Base-by-base conservation (phyloP, 2,888 invertebrate species). In the Phasia obesa region DNA sequence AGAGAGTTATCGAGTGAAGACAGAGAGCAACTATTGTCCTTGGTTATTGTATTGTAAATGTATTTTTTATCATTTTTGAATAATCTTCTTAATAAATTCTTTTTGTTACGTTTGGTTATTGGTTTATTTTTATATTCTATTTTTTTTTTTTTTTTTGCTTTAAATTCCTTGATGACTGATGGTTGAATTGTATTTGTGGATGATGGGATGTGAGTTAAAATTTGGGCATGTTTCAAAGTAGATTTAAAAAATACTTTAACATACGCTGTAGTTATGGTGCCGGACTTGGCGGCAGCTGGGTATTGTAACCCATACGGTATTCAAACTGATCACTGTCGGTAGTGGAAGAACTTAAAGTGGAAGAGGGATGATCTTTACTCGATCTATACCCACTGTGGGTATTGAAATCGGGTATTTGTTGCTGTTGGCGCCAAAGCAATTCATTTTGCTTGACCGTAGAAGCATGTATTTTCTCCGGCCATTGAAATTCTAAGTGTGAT, bases 181-280 rank as follows among this genome's bases (percentile, higher is more conserved):
- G 53, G 31, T 35, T 9, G 21, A 35, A 11, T 35, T 35, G 11
- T 35, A 35, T 35, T 35, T 11, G 11, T 35, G 13, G 6, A 42
- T n/a, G 42, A 13, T 35, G 9, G 42, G n/a, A n/a, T 42, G 4
- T 42, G n/a, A n/a, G 1, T n/a, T 15, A 15, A 65, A 60, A 82
- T 42, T 60, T 7, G 19, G 13, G 7, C 31, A 27, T 55, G 17
- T 67, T 55, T 83, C 49, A 90, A 78, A 90, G 90, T 88, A 91
- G 89, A 90, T 90, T 90, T 88, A 91, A 87, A 88, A 90, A 90
- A 89, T 90, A 90, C 88, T 90, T 90, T 87, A 90, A 88, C 91
- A 91, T 91, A 88, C 89, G 89, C 86, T 89, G 91, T 90, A 91
- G 90, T 90, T 91, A 92, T 89, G 92, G 92, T 79, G 92, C 92